These are phyloP conservation scores for Beris chalybata DNA, from an alignment of 2,888 invertebrate genomes.

Conservation along the genomic window DNA sequence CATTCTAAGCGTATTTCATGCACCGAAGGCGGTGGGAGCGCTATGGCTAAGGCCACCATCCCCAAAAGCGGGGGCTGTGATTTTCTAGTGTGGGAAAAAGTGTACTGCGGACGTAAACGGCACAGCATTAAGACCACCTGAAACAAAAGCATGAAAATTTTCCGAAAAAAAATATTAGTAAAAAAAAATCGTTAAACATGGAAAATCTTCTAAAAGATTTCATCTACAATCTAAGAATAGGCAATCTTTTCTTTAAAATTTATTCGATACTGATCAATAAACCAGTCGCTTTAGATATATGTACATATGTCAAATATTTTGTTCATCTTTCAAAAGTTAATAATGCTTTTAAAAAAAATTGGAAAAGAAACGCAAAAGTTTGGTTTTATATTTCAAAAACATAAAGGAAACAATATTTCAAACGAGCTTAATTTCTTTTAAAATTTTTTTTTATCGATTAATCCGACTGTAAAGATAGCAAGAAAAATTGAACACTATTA, in stretches of 20 bases:
- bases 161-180: too few species aligned
- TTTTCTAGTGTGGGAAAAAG: slow-evolving; percentile 87
- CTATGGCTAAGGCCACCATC: slow-evolving; percentile 94
- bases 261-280: slow-evolving; percentile 59
- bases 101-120: slow-evolving; percentile 89
- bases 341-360: neutral
- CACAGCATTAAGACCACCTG: slow-evolving; percentile 94
- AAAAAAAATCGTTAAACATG: too few species aligned
- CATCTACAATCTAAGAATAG: too few species aligned
- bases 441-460: neutral
- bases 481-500: slow-evolving; percentile 33
- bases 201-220: neutral
- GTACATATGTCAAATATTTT: slow-evolving; percentile 25
- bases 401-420: neutral
- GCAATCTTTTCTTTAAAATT: slow-evolving; percentile 4
- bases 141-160: slow-evolving; percentile 41
- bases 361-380: neutral
- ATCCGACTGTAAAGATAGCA: slow-evolving; percentile 13
- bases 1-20: slow-evolving; percentile 94
- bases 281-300: slow-evolving; percentile 48
- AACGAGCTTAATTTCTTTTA: neutral
- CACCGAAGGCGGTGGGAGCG: slow-evolving; percentile 94
- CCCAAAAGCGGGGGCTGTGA: slow-evolving; percentile 85
- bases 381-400: neutral
- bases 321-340: slow-evolving; percentile 13